A percentile compares a stretch with the other conserved stretches of the same genome.
phyloP scores from a whole-genome alignment of 1,140 invertebrate species.

The Scylla paramamosain region DNA sequence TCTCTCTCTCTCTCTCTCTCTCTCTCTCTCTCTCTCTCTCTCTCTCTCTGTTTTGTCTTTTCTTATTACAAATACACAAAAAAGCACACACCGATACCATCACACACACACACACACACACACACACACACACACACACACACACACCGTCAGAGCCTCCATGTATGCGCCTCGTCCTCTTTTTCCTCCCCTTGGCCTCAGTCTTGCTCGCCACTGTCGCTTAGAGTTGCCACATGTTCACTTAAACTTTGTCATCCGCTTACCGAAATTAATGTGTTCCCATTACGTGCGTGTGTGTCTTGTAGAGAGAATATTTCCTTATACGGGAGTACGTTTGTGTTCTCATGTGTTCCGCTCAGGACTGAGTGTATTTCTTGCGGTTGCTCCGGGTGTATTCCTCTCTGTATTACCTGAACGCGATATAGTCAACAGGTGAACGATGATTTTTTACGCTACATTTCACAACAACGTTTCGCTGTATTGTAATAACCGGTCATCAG shows the following conservation, averaged over 20 bases:
- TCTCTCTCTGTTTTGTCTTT: too few species aligned
- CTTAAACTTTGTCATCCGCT: neutral
- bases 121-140: constrained; percentile 20
- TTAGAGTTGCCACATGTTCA: neutral
- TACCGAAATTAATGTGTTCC: neutral
- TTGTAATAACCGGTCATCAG: neutral
- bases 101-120: neutral
- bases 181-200: neutral
- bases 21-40: too few species aligned
- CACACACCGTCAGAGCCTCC: neutral
- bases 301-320: neutral
- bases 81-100: too few species aligned
- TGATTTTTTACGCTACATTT: too few species aligned
- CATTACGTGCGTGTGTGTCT: neutral
- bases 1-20: too few species aligned
- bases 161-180: neutral
- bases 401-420: too few species aligned
- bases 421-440: too few species aligned
- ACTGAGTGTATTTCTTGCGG: too few species aligned
- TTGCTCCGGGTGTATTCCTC: too few species aligned
- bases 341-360: too few species aligned
- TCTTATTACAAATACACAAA: neutral
- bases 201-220: neutral
- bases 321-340: neutral
- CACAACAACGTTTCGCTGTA: neutral